Evolutionary conservation across 2,888 invertebrate genomes (phyloP).

Genomic region (Cyclophora punctaria): DNA sequence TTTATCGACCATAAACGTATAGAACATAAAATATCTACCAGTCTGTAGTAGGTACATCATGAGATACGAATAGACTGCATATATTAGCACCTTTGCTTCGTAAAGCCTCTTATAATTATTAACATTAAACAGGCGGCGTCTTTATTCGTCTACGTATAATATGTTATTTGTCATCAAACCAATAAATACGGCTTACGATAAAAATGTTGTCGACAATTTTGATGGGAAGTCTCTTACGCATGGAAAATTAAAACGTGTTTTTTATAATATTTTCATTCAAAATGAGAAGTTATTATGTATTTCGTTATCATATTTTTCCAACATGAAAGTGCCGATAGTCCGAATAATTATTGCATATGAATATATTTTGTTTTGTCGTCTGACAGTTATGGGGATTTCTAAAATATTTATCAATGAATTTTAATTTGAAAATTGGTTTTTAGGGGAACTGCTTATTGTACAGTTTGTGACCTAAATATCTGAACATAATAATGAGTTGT

Average conservation of each 20-base stretch:
- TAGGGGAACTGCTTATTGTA: too few relatives aligned
- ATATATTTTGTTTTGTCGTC: slow-evolving; percentile 2
- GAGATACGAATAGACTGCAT: slow-evolving; percentile 18
- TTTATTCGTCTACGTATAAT: slow-evolving; percentile 15
- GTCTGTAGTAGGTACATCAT: slow-evolving; percentile 24
- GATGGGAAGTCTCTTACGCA: slow-evolving; percentile 15
- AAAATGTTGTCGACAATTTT: slow-evolving; percentile 22
- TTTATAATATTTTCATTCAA: slow-evolving; percentile 15
- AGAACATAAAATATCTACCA: slow-evolving; percentile 23
- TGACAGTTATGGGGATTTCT: not conserved
- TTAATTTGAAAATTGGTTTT: too few relatives aligned
- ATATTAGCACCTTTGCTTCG: slow-evolving; percentile 21
- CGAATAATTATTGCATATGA: slow-evolving; percentile 5
- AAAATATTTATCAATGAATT: too few relatives aligned
- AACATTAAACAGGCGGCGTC: slow-evolving; percentile 18
- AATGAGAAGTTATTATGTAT: slow-evolving; percentile 19
- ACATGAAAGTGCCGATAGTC: slow-evolving; percentile 18
- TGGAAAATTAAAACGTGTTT: slow-evolving; percentile 15
- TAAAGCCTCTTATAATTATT: slow-evolving; percentile 25
- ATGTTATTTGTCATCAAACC: slow-evolving; percentile 25
- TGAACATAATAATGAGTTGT: too few relatives aligned
- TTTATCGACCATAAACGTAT: slow-evolving; percentile 23
- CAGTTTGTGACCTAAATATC: too few relatives aligned
- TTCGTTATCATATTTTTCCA: slow-evolving; percentile 18
- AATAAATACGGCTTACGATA: slow-evolving; percentile 26